Conservation (phyloP, 2,888 invertebrate genomes). For the Xylophagus ater region DNA sequence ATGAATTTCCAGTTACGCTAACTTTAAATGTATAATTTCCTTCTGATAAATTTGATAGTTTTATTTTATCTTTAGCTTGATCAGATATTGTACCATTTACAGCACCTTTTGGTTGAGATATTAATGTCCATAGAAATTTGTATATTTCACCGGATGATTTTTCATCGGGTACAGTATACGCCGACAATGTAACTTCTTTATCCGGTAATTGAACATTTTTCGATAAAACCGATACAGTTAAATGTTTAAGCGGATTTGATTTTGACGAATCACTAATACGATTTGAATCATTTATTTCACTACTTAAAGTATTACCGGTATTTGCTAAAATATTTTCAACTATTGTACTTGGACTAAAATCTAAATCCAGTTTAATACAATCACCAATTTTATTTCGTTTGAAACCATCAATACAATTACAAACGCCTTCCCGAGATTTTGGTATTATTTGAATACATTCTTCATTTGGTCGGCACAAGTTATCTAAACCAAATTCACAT, state of each 20-base stretch:
- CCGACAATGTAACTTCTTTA: constrained; percentile 72
- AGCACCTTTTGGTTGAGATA: constrained; percentile 73
- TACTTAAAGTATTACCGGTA: constrained; percentile 19
- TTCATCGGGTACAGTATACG: constrained; percentile 68
- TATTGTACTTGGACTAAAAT: constrained; percentile 24
- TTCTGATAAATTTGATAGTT: constrained; percentile 70
- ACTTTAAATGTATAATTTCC: constrained; percentile 82
- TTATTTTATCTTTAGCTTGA: constrained; percentile 73
- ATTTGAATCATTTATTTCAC: constrained; percentile 8
- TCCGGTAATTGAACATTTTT: constrained; percentile 73
- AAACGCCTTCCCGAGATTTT: constrained; percentile 55
- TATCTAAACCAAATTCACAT: constrained; percentile 49
- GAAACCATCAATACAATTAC: constrained; percentile 58
- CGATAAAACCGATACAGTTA: constrained; percentile 63
- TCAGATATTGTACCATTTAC: constrained; percentile 64
- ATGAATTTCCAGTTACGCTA: constrained; percentile 65
- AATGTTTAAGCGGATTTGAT: constrained; percentile 45
- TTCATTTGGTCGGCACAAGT: constrained; percentile 53
- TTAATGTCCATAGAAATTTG: constrained; percentile 78
- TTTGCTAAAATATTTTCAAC: constrained; percentile 19
- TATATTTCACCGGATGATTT: constrained; percentile 61
- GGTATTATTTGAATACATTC: constrained; percentile 49
- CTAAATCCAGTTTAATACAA: constrained; percentile 30
- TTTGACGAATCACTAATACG: constrained; percentile 7
- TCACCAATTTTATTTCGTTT: constrained; percentile 40